A percentile compares a stretch with the other conserved stretches of the same genome.
These are phyloP conservation scores for Pogonus chalceus DNA, from an alignment of 1,140 invertebrate species.

Conservation along the genomic window DNA sequence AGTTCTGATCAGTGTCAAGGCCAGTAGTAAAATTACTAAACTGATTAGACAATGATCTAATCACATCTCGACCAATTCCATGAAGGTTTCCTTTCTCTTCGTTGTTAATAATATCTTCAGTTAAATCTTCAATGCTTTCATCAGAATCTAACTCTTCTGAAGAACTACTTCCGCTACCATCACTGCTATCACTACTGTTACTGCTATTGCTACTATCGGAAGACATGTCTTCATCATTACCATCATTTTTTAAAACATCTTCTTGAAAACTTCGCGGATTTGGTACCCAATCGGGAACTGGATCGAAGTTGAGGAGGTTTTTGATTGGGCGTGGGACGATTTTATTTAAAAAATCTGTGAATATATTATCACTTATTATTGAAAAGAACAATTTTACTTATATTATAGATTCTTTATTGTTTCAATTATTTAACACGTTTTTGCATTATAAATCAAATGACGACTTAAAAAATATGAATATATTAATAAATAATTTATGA, in stretches of 20 bases:
- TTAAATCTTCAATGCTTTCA: neutral
- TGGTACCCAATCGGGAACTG: neutral
- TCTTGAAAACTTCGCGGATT: neutral
- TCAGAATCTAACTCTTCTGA: too few relatives aligned
- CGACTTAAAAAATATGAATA: neutral
- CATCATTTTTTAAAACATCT: neutral
- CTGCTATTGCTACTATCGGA: neutral
- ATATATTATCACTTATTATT: too few relatives aligned
- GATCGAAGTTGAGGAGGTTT: neutral
- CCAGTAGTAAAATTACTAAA: neutral
- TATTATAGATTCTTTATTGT: neutral
- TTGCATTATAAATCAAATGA: neutral
- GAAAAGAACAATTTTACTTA: too few relatives aligned
- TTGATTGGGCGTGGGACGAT: neutral
- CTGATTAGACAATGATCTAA: neutral
- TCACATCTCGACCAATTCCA: neutral
- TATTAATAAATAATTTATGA: neutral
- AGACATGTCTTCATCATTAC: too few relatives aligned
- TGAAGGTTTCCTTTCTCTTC: neutral
- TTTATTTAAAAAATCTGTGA: neutral
- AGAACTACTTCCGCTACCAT: neutral
- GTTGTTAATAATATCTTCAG: neutral
- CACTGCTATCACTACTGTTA: neutral
- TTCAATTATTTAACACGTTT: neutral
- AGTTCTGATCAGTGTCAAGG: slow-evolving; percentile 38